Evolutionary conservation across 2,888 invertebrate genomes (phyloP).

Genomic region (Chydorus sphaericus): DNA sequence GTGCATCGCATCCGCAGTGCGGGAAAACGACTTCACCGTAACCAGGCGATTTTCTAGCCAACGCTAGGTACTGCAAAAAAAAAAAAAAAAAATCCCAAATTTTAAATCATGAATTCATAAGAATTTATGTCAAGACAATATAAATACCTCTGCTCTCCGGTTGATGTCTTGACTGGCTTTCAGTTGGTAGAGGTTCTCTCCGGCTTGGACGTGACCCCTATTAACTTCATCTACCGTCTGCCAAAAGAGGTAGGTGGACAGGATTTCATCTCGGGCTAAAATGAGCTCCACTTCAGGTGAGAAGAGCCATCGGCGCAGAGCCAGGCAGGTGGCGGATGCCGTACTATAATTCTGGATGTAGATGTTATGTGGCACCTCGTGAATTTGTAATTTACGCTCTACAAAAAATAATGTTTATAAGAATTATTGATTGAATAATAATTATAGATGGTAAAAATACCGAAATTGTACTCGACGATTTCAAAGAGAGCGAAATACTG

Average conservation of each 20-base stretch:
- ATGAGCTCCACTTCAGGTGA: conserved; percentile 50
- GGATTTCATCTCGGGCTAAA: conserved; percentile 50
- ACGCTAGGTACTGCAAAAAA: conserved; percentile 51
- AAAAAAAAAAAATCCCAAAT: too few species aligned
- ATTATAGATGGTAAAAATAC: conserved; percentile 36
- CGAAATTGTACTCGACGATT: conserved; percentile 92
- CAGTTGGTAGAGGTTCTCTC: conserved; percentile 83
- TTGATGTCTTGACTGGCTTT: conserved; percentile 86
- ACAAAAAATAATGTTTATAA: conserved; percentile 20
- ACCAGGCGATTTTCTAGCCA: conserved; percentile 73
- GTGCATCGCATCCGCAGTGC: conserved; percentile 78
- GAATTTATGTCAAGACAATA: too few species aligned
- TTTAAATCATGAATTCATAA: too few species aligned
- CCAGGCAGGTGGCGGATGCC: conserved; percentile 85
- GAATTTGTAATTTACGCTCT: conserved; percentile 84
- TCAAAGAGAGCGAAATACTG: conserved; percentile 93
- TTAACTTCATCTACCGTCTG: conserved; percentile 92
- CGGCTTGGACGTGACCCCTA: conserved; percentile 76
- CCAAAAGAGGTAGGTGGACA: conserved; percentile 74
- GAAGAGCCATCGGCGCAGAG: conserved; percentile 78
- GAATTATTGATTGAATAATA: background rate
- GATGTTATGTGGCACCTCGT: conserved; percentile 91
- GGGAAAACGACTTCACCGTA: conserved; percentile 92
- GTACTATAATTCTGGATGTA: conserved; percentile 99
- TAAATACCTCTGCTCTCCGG: conserved; percentile 61